A percentile compares a stretch with the other conserved stretches of the same genome.
phyloP scores from a whole-genome alignment of 1,140 invertebrate species.

The Diachasmimorpha longicaudata region DNA sequence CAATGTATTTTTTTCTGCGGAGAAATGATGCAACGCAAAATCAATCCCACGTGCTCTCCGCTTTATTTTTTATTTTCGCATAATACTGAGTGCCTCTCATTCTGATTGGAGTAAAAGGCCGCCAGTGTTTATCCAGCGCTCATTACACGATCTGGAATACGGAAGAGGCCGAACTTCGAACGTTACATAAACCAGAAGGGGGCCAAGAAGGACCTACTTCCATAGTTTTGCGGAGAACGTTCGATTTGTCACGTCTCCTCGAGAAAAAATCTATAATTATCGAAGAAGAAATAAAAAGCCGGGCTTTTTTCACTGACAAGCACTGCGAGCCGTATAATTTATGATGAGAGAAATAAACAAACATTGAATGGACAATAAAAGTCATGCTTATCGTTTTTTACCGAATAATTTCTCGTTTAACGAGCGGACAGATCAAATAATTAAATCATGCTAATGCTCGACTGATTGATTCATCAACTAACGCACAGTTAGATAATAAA shows the following conservation, averaged over 20 bases:
- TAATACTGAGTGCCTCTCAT: conserved; percentile 8
- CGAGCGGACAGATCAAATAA: no score
- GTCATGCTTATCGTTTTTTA: no score
- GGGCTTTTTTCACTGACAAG: no score
- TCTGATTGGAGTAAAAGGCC: conserved; percentile 15
- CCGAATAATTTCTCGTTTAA: no score
- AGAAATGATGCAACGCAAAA: neutral
- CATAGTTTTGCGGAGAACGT: conserved; percentile 28
- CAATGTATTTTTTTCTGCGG: neutral
- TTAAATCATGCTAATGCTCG: no score
- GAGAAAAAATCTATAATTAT: neutral
- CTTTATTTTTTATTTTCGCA: neutral
- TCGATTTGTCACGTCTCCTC: neutral
- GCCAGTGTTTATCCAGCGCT: neutral
- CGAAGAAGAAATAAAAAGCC: neutral
- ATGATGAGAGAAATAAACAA: neutral
- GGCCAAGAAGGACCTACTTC: conserved; percentile 40
- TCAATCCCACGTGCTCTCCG: neutral
- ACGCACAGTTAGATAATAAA: no score
- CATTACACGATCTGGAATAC: conserved; percentile 40
- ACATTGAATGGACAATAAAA: no score
- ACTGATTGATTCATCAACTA: no score
- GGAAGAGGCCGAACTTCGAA: conserved; percentile 32
- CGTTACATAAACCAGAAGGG: conserved; percentile 40
- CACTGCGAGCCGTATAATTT: no score